Evolutionary conservation across 1,140 invertebrate species (phyloP).

Genomic region (Teleogryllus occipitalis): DNA sequence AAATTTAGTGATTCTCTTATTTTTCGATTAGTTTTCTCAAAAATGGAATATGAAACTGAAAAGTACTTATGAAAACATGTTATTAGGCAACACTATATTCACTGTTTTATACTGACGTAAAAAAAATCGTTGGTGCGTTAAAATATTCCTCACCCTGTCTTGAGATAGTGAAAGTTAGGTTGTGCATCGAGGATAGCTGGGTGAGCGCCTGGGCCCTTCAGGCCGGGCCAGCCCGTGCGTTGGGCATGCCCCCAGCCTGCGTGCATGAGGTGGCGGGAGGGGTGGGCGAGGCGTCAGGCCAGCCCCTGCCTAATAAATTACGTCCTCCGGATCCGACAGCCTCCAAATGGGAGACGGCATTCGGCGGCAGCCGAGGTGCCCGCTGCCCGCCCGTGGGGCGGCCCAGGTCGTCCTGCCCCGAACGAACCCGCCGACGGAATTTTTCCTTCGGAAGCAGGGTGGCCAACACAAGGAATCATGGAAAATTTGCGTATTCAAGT

Average conservation of each 20-base stretch:
- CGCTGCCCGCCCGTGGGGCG: background rate
- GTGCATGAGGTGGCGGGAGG: background rate
- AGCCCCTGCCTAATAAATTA: background rate
- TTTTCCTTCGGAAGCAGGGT: background rate
- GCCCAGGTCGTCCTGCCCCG: background rate
- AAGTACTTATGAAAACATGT: background rate
- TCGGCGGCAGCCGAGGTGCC: background rate
- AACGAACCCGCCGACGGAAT: background rate
- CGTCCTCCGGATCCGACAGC: background rate
- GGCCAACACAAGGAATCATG: background rate
- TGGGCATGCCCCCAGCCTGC: background rate
- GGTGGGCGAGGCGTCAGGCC: background rate
- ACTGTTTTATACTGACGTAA: background rate
- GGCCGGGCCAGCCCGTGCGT: no score
- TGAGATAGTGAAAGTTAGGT: background rate
- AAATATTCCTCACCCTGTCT: background rate
- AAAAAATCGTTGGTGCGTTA: background rate
- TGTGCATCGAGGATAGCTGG: no score
- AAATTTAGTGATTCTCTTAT: no score
- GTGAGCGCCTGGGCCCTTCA: no score
- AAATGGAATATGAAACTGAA: background rate
- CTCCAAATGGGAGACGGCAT: background rate
- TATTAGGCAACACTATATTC: background rate
- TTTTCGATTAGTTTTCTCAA: no score
- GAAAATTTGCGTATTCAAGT: background rate